Base-by-base conservation (phyloP, 2,888 invertebrate genomes). In the Pediacus dermestoides region DNA sequence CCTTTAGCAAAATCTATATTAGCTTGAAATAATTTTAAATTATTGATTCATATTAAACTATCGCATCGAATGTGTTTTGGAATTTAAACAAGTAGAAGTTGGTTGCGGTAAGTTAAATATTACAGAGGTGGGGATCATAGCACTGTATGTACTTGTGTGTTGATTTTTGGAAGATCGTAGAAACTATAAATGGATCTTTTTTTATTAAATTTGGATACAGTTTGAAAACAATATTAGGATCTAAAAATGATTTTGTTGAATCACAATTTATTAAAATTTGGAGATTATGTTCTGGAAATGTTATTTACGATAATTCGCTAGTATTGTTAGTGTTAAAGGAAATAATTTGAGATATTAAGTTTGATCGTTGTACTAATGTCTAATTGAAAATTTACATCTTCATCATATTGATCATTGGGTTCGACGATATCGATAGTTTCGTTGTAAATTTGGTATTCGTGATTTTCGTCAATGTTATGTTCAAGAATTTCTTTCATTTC, bases 121-220 rank as follows among this genome's bases (percentile, higher is more conserved):
- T 30, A 7, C 14, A 12, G 30, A 30, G 4, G 14, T 14, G 4
- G 30, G 30, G 4, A 30, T 30, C 13, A 4, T 8, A 8, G 15
- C 30, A 13, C 14, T 13, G 9, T 12, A 13, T 13, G n/a, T n/a
- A n/a, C n/a, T 30, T 30, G 9, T 30, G 30, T 9, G 11, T 12
- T 13, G 11, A 9, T 13, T 30, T 14, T 14, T 30, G 30, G 9
- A 30, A 30, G 8, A 30, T 14, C 7, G 13, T 13, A 8, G 11
- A 7, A 7, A 30, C 30, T 4, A 30, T 9, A 30, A 30, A 30
- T 4, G 30, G 30, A 14, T 30, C 11, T n/a, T n/a, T n/a, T n/a
- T n/a, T n/a, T n/a, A n/a, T n/a, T n/a, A n/a, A n/a, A n/a, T n/a
- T n/a, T n/a, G 13, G n/a, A 18, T 18, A 18, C 6, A 18, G n/a